Conservation (phyloP, 1,140 invertebrate genomes). For the Campodea augens region DNA sequence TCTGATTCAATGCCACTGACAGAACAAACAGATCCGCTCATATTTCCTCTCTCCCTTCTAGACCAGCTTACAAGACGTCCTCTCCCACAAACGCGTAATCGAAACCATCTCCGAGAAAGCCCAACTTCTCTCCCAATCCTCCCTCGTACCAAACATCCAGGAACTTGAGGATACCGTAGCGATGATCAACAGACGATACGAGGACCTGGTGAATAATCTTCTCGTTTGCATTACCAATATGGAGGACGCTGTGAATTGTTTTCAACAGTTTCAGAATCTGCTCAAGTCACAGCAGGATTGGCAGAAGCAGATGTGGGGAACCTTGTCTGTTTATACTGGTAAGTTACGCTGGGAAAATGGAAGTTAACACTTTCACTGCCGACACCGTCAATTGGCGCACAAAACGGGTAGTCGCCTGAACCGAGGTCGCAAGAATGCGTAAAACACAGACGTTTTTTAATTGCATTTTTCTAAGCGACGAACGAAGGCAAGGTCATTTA, state of each 20-base stretch:
- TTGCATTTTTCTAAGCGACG: no score
- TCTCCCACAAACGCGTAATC: conserved; percentile 70
- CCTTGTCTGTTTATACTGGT: conserved; percentile 43
- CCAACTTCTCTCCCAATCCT: conserved; percentile 37
- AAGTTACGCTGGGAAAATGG: neutral
- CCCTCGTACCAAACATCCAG: conserved; percentile 21
- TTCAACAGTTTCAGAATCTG: conserved; percentile 66
- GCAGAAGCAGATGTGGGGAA: conserved; percentile 72
- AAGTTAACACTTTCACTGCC: no score
- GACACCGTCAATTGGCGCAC: no score
- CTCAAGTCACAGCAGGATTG: conserved; percentile 66
- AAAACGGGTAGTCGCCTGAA: no score
- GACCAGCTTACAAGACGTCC: conserved; percentile 69
- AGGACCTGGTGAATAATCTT: conserved; percentile 37
- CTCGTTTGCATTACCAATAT: conserved; percentile 42
- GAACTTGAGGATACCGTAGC: conserved; percentile 40
- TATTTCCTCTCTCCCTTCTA: conserved; percentile 17
- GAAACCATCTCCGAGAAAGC: conserved; percentile 79
- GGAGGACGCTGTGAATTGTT: conserved; percentile 51
- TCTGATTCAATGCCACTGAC: no score
- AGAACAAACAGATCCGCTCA: no score
- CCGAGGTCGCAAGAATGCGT: no score
- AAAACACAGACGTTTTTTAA: no score
- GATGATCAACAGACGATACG: conserved; percentile 52
- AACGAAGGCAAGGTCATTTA: no score